Evolutionary conservation across 2,797 vertebrate genomes (phyloP).

Genomic region (Argentina silus): DNA sequence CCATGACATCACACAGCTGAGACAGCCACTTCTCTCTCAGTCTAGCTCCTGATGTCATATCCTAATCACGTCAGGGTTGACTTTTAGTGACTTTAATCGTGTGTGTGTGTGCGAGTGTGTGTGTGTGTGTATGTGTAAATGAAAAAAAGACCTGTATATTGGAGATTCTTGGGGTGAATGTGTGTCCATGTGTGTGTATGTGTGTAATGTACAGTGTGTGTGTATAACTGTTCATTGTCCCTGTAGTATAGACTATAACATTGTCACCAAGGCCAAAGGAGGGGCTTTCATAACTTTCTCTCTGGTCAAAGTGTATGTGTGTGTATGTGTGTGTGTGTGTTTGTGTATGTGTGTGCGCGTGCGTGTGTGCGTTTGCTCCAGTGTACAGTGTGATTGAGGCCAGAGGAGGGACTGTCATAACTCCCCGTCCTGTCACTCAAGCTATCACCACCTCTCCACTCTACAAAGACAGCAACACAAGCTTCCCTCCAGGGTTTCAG

Average conservation of each 20-base stretch:
- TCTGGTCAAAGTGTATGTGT: conserved; percentile 14
- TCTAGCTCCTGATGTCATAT: neutral
- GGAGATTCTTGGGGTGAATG: too few species aligned
- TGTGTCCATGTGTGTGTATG: too few species aligned
- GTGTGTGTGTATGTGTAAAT: neutral
- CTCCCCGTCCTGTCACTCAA: conserved; percentile 45
- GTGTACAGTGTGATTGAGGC: conserved; percentile 14
- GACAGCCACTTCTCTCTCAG: conserved; percentile 19
- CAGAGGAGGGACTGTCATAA: conserved; percentile 41
- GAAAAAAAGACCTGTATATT: too few species aligned
- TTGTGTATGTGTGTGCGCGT: conserved; percentile 17
- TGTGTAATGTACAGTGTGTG: too few species aligned
- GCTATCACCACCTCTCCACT: conserved; percentile 24
- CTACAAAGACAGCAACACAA: neutral
- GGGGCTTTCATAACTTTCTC: conserved; percentile 39
- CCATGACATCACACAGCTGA: conserved; percentile 56
- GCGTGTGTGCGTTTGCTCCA: neutral
- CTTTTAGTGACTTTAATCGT: neutral
- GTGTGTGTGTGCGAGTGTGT: neutral
- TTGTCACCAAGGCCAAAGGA: conserved; percentile 32
- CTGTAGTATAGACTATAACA: neutral
- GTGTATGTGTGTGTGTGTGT: conserved; percentile 20
- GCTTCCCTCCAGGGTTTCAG: neutral
- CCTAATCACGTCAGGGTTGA: neutral
- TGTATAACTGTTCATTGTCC: too few species aligned